Conservation (phyloP, 1,140 invertebrate species). For the Periplaneta americana region DNA sequence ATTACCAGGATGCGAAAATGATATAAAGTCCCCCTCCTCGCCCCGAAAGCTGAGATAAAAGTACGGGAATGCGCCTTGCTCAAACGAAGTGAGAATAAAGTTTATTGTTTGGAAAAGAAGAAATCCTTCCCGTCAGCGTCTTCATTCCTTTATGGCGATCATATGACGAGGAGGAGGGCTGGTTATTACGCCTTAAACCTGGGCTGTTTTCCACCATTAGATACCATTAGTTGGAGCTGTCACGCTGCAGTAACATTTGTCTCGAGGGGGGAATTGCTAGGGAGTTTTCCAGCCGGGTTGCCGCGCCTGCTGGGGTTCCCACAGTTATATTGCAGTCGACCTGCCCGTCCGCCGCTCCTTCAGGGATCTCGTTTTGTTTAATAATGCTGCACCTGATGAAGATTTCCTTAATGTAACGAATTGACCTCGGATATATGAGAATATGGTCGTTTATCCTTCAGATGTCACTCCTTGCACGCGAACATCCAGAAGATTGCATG, state of each 20-base stretch:
- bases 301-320: conserved; percentile 14
- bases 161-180: conserved; percentile 1
- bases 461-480: neutral
- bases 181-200: neutral
- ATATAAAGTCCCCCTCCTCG: neutral
- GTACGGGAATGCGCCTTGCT: neutral
- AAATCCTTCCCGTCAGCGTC: conserved; percentile 1
- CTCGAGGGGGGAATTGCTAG: neutral
- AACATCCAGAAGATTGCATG: neutral
- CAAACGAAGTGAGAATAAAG: conserved; percentile 17
- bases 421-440: neutral
- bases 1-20: neutral
- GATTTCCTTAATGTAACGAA: neutral
- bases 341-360: neutral
- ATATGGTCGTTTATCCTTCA: neutral
- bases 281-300: neutral
- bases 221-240: conserved; percentile 13
- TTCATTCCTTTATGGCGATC: conserved; percentile 10
- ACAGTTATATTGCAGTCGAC: conserved; percentile 11
- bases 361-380: neutral
- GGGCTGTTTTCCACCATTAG: conserved; percentile 10
- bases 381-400: neutral
- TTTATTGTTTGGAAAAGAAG: conserved; percentile 17
- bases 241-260: neutral
- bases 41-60: neutral